These are phyloP conservation scores for Perca schrenkii DNA, from an alignment of 2,113 vertebrate species.

Conservation along the genomic window DNA sequence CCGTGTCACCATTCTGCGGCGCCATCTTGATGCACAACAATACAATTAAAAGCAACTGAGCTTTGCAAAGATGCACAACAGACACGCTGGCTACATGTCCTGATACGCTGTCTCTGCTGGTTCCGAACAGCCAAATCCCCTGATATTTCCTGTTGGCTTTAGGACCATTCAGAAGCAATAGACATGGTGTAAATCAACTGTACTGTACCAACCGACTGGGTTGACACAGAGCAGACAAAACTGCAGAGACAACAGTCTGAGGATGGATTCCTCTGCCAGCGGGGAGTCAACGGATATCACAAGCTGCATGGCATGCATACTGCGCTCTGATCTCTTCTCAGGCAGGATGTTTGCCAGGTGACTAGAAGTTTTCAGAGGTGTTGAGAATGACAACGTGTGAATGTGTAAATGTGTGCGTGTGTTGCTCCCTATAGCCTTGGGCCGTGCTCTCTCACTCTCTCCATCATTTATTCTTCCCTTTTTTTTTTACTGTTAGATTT, in stretches of 20 bases:
- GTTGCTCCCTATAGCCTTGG: not conserved
- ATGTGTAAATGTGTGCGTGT: not conserved
- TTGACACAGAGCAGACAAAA: conserved; percentile 22
- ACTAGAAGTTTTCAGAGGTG: conserved; percentile 19
- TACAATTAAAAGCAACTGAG: conserved; percentile 7
- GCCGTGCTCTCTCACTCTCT: not conserved
- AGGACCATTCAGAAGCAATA: conserved; percentile 40
- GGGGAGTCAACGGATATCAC: conserved; percentile 11
- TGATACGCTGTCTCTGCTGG: conserved; percentile 22
- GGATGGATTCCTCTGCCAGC: conserved; percentile 21
- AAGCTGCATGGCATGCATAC: conserved; percentile 27
- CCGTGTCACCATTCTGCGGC: too few relatives aligned
- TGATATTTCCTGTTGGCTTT: conserved; percentile 78
- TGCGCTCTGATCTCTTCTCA: conserved; percentile 9
- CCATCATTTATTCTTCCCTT: not conserved
- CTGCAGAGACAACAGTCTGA: conserved; percentile 34
- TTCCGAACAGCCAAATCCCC: conserved; percentile 57
- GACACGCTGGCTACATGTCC: conserved; percentile 10
- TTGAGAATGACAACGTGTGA: not conserved
- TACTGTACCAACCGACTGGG: conserved; percentile 23
- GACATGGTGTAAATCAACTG: conserved; percentile 10
- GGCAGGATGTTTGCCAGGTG: conserved; percentile 17
- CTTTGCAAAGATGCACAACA: conserved; percentile 17
- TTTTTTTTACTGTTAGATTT: not conserved
- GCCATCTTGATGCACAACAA: too few relatives aligned